phyloP scores from a whole-genome alignment of 2,797 vertebrate genomes.

The Dendrocincla tyrannina region DNA sequence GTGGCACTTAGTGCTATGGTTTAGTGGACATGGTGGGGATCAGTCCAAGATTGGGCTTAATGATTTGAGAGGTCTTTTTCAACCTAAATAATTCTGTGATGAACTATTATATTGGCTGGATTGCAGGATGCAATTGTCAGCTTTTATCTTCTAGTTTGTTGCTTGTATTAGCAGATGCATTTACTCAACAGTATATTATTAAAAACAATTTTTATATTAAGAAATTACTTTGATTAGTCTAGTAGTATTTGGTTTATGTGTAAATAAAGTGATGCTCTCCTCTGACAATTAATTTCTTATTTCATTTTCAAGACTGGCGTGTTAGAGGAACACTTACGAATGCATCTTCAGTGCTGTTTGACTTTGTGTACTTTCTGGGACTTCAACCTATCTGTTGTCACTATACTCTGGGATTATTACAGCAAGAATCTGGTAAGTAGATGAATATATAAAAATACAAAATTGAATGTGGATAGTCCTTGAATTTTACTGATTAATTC shows the following conservation, averaged over 20 bases:
- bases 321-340: slow-evolving; percentile 90
- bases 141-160: neutral
- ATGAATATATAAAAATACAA: neutral
- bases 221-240: neutral
- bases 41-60: neutral
- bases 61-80: neutral
- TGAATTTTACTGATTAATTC: neutral
- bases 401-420: slow-evolving; percentile 93
- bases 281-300: neutral
- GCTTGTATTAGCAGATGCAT: neutral
- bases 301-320: slow-evolving; percentile 73
- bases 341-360: slow-evolving; percentile 93
- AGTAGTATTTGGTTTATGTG: neutral
- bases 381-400: slow-evolving; percentile 82
- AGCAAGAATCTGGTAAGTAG: slow-evolving; percentile 91
- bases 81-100: neutral
- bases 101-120: neutral
- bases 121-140: neutral
- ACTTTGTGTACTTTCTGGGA: slow-evolving; percentile 88
- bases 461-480: neutral
- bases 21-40: neutral
- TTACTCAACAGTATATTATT: neutral
- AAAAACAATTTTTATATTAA: neutral
- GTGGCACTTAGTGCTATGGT: neutral
- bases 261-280: neutral